Base-by-base conservation (phyloP, 2,797 vertebrate species). In the Enoplosus armatus region DNA sequence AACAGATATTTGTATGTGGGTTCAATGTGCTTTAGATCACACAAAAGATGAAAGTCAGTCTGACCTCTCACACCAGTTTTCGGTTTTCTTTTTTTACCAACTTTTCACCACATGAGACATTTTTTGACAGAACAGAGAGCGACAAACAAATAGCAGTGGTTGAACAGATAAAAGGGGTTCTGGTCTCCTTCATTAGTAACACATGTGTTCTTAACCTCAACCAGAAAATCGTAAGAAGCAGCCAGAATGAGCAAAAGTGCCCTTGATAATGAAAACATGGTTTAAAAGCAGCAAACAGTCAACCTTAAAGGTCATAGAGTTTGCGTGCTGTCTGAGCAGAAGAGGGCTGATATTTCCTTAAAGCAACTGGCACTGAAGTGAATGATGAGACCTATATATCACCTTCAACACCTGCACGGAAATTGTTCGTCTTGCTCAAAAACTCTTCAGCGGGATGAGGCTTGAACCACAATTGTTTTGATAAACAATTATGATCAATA, bases 91-190 rank as follows among this genome's bases (percentile, higher is more conserved):
- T 65, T n/a, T 33, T 51, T 26, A 9, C 6, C 18, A 5, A 2
- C 16, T 24, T 74, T 43, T 53, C 12, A 39, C 59, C 11, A 43
- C 45, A 60, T 31, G 10, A 65, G 3, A 56, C 8, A 35, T 59
- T 37, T 68, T 29, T 35, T 26, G 15, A 43, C 14, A 41, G 11
- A 37, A 43, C 6, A 3, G 3, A 41, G 55, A 24, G 2, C 15
- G n/a, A 47, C 33, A 47, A 77, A 58, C 48, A 33, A 75, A 61
- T 26, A 39, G 47, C n/a, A 43, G 51, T 1, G 11, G 31, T 51
- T 39, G 0, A 41, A 27, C n/a, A 72, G 39, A 64, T 68, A 41
- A 72, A 75, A 77, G 47, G 0, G 26, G 1, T 37, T 67, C 50
- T 54, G 4, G 1, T 33, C 39, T 60, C 14, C 0, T 58, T 77